Evolutionary conservation across 1,140 invertebrate species (phyloP), one percentile per base, ranked within the genome.

Genomic region (Neotoxoptera formosana): DNA sequence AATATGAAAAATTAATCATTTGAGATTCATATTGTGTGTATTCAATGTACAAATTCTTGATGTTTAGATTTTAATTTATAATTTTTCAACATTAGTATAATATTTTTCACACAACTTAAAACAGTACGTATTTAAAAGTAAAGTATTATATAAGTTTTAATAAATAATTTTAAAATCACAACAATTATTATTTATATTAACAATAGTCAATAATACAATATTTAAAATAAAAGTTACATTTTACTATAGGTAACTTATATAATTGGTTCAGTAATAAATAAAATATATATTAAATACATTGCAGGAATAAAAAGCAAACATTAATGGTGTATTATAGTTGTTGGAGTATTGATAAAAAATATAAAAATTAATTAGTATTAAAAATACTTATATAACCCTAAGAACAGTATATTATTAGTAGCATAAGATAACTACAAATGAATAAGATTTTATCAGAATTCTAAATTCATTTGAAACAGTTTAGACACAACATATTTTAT

Each of bases 101-200:
- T 87, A 34, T 34, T 47, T 34, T 51, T 88, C 30, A 88, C 25
- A 88, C 21, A 88, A n/a, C 21, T 76, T 76, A n/a, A 76, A 30
- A 67, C 60, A 25, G 23, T 47, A 87, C 7, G 25, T 7, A 48
- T 48, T 87, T 48, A 56, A n/a, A 89, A n/a, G 21, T 89, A 30
- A 56, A 53, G 11, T 53, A 53, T 4, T 60, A 60, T 60, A 90
- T 34, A 25, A 7, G 1, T 90, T 45, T 90, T 45, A n/a, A 90
- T 89, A 89, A 67, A 90, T 90, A 67, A 60, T 67, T 90, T 90
- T 45, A 20, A 60, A 67, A 45, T 67, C n/a, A 67, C 25, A 90
- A 90, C 89, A 90, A 21, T 67, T 67, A 60, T 60, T 17, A 60
- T 60, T 60, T 90, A 25, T 25, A 14, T 14, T 53, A 56, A 60